Evolutionary conservation across 2,888 invertebrate genomes (phyloP).

Genomic region (Stenodera caucasica): DNA sequence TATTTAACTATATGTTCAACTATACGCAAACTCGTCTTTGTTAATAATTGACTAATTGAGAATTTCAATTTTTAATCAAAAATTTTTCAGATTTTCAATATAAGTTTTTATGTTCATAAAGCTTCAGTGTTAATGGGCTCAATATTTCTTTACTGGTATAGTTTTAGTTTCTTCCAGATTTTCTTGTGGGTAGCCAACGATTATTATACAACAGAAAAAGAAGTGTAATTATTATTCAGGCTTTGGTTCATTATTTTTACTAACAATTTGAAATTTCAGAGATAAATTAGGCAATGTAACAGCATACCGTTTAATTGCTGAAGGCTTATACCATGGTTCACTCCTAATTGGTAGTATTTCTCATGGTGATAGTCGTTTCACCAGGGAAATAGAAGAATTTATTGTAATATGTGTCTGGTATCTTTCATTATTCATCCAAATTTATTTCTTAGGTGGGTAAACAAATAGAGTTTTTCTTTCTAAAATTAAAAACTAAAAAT

Average conservation of each 20-base stretch:
- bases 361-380: not conserved
- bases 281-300: not conserved
- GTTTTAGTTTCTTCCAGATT: slow-evolving; percentile 16
- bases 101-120: slow-evolving; percentile 41
- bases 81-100: slow-evolving; percentile 35
- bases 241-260: too few species aligned
- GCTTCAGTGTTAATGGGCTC: slow-evolving; percentile 36
- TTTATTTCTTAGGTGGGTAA: slow-evolving; percentile 23
- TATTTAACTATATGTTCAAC: slow-evolving; percentile 26
- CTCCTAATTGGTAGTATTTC: slow-evolving; percentile 17
- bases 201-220: not conserved
- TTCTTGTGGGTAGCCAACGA: not conserved
- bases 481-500: not conserved
- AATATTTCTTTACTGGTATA: slow-evolving; percentile 41
- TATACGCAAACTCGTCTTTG: slow-evolving; percentile 25
- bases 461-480: too few species aligned
- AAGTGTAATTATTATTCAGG: not conserved
- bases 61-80: not conserved
- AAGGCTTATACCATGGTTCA: slow-evolving; percentile 15
- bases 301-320: slow-evolving; percentile 10
- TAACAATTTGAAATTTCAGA: too few species aligned
- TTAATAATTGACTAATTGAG: too few species aligned
- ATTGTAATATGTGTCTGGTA: slow-evolving; percentile 15
- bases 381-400: not conserved
- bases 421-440: slow-evolving; percentile 16